Percentiles rank a stretch among this genome's conserved stretches.
phyloP scores from a whole-genome alignment of 2,113 vertebrate genomes.

The Rhinopomastus cyanomelas region DNA sequence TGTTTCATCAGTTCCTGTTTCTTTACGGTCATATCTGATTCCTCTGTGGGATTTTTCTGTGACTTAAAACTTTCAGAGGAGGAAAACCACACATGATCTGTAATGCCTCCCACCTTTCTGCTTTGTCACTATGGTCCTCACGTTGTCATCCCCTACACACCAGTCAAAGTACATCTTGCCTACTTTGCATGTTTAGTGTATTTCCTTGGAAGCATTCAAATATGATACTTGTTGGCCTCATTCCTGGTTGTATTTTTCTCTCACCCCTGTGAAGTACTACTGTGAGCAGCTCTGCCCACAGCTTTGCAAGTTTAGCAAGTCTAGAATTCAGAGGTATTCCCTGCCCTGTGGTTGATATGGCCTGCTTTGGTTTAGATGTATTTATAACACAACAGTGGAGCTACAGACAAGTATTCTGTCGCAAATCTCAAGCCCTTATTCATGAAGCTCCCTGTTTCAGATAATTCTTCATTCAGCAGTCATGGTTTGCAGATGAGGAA shows the following conservation, averaged over 20 bases:
- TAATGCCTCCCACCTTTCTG: neutral
- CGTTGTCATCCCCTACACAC: neutral
- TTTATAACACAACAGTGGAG: neutral
- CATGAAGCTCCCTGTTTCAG: neutral
- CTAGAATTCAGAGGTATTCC: constrained; percentile 2
- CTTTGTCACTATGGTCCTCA: constrained; percentile 13
- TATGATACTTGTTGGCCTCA: neutral
- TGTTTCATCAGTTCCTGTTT: constrained; percentile 5
- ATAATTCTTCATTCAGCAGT: neutral
- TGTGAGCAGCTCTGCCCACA: neutral
- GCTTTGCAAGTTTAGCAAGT: neutral
- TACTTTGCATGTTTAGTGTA: neutral
- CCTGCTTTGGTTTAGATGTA: neutral
- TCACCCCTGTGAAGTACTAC: neutral
- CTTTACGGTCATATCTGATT: constrained; percentile 26
- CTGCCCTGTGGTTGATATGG: neutral
- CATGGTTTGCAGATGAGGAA: neutral
- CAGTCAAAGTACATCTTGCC: neutral
- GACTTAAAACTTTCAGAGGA: constrained; percentile 28
- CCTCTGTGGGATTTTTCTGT: neutral
- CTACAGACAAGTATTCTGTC: neutral
- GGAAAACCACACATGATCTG: neutral
- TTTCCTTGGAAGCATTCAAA: neutral
- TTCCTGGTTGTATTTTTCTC: neutral
- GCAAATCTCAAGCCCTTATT: neutral